Percentiles rank a stretch among this genome's conserved stretches.
Evolutionary conservation across 2,888 invertebrate species (phyloP).

Genomic region (Torymus texanus): DNA sequence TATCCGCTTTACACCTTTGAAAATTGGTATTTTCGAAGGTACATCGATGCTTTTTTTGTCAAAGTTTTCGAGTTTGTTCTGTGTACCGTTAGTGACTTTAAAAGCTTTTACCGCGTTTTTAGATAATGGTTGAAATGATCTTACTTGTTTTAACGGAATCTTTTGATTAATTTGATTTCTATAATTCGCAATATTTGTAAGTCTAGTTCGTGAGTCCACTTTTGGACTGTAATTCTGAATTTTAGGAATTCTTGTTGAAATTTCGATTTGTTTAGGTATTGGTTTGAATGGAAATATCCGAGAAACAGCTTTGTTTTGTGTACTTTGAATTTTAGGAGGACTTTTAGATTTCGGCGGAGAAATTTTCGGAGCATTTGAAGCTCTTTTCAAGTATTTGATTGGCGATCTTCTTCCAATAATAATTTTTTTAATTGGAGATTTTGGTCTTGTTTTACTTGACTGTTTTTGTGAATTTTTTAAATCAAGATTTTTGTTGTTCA

Average conservation of each 20-base stretch:
- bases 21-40: slow-evolving; percentile 66
- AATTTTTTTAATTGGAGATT: slow-evolving; percentile 68
- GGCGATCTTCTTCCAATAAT: slow-evolving; percentile 66
- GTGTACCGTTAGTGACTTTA: not conserved
- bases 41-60: not conserved
- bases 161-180: slow-evolving; percentile 41
- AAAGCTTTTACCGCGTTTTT: slow-evolving; percentile 22
- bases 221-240: slow-evolving; percentile 23
- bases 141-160: slow-evolving; percentile 9
- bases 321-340: slow-evolving; percentile 36
- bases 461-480: slow-evolving; percentile 9
- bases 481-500: not conserved
- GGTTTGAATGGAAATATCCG: slow-evolving; percentile 27
- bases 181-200: not conserved
- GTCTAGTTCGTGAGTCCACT: slow-evolving; percentile 30
- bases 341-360: slow-evolving; percentile 26
- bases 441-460: slow-evolving; percentile 63
- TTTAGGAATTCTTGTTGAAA: slow-evolving; percentile 28
- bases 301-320: slow-evolving; percentile 37
- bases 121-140: slow-evolving; percentile 3
- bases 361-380: slow-evolving; percentile 25
- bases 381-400: slow-evolving; percentile 59
- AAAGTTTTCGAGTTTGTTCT: slow-evolving; percentile 29
- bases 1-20: slow-evolving; percentile 58
- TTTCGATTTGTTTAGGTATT: slow-evolving; percentile 27